These are phyloP conservation scores for Sparus aurata DNA, from an alignment of 2,797 vertebrate genomes.

Conservation along the genomic window DNA sequence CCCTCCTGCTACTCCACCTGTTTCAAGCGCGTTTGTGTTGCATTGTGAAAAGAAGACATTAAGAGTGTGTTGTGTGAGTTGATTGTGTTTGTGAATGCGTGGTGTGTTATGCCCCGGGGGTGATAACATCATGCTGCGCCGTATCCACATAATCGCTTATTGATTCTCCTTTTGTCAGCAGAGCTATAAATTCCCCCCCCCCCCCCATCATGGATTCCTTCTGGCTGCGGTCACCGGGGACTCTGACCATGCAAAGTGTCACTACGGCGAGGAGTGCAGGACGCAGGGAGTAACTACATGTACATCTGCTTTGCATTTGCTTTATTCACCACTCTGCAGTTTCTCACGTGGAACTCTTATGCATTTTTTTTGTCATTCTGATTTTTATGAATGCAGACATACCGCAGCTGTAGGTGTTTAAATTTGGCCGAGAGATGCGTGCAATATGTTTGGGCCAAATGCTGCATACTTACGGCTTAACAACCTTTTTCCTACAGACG, in stretches of 20 bases:
- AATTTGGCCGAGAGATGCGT: not conserved
- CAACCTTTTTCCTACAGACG: not conserved
- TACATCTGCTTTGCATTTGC: constrained; percentile 31
- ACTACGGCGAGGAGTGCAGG: constrained; percentile 9
- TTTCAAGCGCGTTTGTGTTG: constrained; percentile 1
- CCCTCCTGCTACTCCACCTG: constrained; percentile 39
- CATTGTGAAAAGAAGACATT: constrained; percentile 7
- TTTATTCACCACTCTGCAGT: not conserved
- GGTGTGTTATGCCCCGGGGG: constrained; percentile 43
- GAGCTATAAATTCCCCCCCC: constrained; percentile 61
- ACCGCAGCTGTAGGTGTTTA: not conserved
- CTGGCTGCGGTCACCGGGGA: constrained; percentile 43
- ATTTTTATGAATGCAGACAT: not conserved
- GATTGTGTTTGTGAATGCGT: constrained; percentile 43
- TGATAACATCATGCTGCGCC: constrained; percentile 68
- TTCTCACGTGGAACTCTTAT: not conserved
- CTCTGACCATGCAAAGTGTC: constrained; percentile 27
- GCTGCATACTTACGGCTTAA: constrained; percentile 27
- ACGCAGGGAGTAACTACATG: not conserved
- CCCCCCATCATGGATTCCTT: constrained; percentile 41
- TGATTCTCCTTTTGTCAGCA: constrained; percentile 74
- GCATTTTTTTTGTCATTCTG: not conserved
- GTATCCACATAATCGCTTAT: constrained; percentile 74
- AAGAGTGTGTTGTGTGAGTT: constrained; percentile 35
- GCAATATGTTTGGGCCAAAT: constrained; percentile 8